phyloP scores from a whole-genome alignment of 2,113 vertebrate species.

The Urocitellus parryii region DNA sequence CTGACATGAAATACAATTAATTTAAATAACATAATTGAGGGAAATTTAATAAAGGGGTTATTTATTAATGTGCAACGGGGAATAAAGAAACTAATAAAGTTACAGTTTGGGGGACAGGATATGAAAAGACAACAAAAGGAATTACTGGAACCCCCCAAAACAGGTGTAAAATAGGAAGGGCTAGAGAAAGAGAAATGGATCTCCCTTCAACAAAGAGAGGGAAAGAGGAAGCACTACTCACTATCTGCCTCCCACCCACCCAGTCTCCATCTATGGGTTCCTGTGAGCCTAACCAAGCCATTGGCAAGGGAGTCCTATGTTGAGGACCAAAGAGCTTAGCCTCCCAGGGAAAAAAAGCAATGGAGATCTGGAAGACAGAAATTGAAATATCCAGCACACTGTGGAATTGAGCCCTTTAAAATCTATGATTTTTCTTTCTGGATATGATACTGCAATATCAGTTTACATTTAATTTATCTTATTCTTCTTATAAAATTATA shows the following conservation, averaged over 20 bases:
- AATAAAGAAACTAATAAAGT: background rate
- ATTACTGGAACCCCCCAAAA: background rate
- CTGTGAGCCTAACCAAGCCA: background rate
- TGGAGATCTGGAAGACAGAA: background rate
- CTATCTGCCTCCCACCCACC: too few relatives aligned
- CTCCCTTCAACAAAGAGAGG: rapidly evolving
- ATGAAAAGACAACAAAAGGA: background rate
- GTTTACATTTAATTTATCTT: background rate
- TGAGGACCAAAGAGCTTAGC: too few relatives aligned
- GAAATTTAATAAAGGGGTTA: background rate
- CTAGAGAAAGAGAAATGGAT: background rate
- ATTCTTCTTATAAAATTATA: background rate
- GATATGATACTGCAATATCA: background rate
- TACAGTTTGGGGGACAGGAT: background rate
- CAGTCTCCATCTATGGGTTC: rapidly evolving
- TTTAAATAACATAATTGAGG: background rate
- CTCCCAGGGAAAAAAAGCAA: background rate
- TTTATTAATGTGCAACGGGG: background rate
- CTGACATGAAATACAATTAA: background rate
- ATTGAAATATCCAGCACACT: background rate
- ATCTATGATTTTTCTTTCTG: background rate
- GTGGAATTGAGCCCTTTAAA: background rate
- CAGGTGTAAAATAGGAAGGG: background rate
- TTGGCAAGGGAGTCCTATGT: background rate
- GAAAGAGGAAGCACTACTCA: background rate